A percentile compares a stretch with the other conserved stretches of the same genome.
These are phyloP conservation scores for Calcarius lapponicus DNA, from an alignment of 2,797 vertebrate genomes.

Conservation along the genomic window DNA sequence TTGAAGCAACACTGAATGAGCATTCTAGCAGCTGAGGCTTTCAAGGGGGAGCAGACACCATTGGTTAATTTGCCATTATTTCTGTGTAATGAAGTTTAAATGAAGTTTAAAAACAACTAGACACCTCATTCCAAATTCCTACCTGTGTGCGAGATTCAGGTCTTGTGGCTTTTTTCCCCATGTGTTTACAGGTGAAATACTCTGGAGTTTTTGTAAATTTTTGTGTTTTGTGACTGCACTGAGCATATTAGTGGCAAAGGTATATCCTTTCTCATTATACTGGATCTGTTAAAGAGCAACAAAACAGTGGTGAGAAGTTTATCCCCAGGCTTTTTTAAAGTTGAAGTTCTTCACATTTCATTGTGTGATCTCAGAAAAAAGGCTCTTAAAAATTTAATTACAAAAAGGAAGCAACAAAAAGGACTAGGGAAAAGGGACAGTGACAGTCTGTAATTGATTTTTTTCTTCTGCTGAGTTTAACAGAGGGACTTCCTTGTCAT, in stretches of 20 bases:
- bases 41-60: not conserved
- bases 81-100: not conserved
- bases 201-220: not conserved
- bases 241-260: not conserved
- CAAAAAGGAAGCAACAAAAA: not conserved
- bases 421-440: not conserved
- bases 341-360: not conserved
- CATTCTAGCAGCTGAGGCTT: not conserved
- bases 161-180: not conserved
- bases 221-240: not conserved
- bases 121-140: not conserved
- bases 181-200: not conserved
- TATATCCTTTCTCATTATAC: not conserved
- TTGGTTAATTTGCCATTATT: not conserved
- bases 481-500: not conserved
- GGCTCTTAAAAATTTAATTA: not conserved
- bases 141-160: not conserved
- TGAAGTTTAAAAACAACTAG: constrained; percentile 5
- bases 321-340: not conserved
- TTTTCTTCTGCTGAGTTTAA: not conserved
- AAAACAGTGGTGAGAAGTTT: not conserved
- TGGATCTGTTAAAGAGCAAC: not conserved
- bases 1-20: not conserved
- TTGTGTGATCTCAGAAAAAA: not conserved
- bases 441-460: not conserved